Conservation (phyloP, 2,797 vertebrate species). For the Arnoldichthys spilopterus region DNA sequence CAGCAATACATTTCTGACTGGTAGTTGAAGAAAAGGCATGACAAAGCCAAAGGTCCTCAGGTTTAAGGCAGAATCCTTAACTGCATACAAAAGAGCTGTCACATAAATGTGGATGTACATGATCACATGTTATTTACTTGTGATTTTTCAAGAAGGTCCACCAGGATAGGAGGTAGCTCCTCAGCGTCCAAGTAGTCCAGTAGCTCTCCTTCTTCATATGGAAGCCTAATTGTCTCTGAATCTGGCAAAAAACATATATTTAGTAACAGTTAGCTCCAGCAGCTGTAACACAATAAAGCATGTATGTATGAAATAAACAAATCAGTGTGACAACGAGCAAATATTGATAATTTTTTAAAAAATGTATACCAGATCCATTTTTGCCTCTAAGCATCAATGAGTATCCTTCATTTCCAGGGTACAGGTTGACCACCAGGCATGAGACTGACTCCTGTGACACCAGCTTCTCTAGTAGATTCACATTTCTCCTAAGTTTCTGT, state of each 20-base stretch:
- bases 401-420: slow-evolving; percentile 98
- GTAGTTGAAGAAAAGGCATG: not conserved
- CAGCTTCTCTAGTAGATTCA: slow-evolving; percentile 98
- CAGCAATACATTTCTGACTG: not conserved
- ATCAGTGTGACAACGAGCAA: not conserved
- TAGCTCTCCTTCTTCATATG: slow-evolving; percentile 96
- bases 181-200: slow-evolving; percentile 98
- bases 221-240: slow-evolving; percentile 97
- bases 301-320: not conserved
- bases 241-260: slow-evolving; percentile 75
- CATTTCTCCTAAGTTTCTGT: slow-evolving; percentile 98
- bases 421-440: slow-evolving; percentile 96
- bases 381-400: slow-evolving; percentile 99
- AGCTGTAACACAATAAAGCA: not conserved
- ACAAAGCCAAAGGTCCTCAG: not conserved
- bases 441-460: slow-evolving; percentile 95
- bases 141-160: slow-evolving; percentile 98
- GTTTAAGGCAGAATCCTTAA: not conserved
- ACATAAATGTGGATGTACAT: not conserved
- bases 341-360: not conserved
- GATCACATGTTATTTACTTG: slow-evolving; percentile 79
- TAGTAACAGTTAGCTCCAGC: not conserved
- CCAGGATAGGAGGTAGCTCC: slow-evolving; percentile 95
- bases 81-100: not conserved
- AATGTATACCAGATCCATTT: slow-evolving; percentile 93